Percentiles rank a stretch among this genome's conserved stretches.
Conservation (phyloP, 2,797 vertebrate genomes). For the Podarcis lilfordi region DNA sequence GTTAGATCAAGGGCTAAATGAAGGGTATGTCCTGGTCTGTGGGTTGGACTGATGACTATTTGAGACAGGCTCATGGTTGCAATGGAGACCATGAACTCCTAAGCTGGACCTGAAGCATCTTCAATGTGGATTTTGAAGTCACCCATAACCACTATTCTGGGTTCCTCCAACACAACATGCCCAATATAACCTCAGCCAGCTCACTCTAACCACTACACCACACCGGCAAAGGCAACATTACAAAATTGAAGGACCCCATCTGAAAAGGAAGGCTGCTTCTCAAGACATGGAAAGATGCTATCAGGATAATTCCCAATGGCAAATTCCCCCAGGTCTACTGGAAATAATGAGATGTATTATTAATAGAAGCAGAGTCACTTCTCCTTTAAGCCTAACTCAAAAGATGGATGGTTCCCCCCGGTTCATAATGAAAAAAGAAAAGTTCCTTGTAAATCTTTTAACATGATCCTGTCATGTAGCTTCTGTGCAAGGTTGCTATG, state of each 20-base stretch:
- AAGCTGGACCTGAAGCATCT: too few relatives aligned
- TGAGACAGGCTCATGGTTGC: too few relatives aligned
- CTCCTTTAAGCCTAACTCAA: not conserved
- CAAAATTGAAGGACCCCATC: not conserved
- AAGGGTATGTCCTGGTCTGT: too few relatives aligned
- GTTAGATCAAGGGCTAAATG: too few relatives aligned
- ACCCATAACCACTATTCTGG: too few relatives aligned
- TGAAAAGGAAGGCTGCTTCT: not conserved
- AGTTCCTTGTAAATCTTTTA: not conserved
- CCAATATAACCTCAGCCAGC: too few relatives aligned
- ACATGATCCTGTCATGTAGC: not conserved
- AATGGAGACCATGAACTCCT: too few relatives aligned
- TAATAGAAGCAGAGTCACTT: slow-evolving; percentile 15
- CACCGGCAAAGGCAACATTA: not conserved
- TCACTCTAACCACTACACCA: not conserved
- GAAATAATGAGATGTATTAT: slow-evolving; percentile 14
- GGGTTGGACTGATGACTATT: too few relatives aligned
- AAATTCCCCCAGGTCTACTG: slow-evolving; percentile 10
- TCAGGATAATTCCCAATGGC: not conserved
- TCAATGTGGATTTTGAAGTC: too few relatives aligned
- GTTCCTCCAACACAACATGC: too few relatives aligned
- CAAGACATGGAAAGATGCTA: not conserved
- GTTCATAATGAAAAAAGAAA: not conserved
- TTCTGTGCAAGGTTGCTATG: not conserved
- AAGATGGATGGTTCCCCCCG: not conserved